phyloP scores from a whole-genome alignment of 1,140 invertebrate genomes.

The Metaphire vulgaris region DNA sequence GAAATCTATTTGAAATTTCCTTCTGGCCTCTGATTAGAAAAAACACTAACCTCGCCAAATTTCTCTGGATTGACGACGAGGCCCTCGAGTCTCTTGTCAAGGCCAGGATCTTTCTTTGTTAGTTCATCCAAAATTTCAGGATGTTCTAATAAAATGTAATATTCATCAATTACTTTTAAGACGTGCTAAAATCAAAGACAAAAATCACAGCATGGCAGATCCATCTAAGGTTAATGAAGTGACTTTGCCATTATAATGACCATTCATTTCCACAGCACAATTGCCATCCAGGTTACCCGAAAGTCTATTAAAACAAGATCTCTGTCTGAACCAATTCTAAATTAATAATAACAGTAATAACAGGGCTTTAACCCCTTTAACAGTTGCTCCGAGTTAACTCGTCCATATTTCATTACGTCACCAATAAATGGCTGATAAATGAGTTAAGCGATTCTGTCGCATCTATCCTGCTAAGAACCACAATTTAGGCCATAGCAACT shows the following conservation, averaged over 20 bases:
- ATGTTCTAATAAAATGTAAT: conserved; percentile 3
- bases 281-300: background rate
- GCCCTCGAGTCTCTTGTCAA: conserved; percentile 4
- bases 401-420: too few relatives aligned
- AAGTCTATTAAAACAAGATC: too few relatives aligned
- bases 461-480: too few relatives aligned
- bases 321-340: too few relatives aligned
- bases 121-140: background rate
- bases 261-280: background rate
- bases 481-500: too few relatives aligned
- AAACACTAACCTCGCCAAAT: conserved; percentile 7
- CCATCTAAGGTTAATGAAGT: background rate
- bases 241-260: background rate
- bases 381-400: too few relatives aligned
- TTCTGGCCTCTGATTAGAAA: too few relatives aligned
- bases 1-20: too few relatives aligned
- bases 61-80: background rate
- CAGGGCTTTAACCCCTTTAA: too few relatives aligned
- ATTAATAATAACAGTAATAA: too few relatives aligned
- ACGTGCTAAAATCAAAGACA: background rate
- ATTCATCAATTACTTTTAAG: background rate
- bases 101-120: background rate
- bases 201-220: background rate
- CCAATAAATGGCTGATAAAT: too few relatives aligned
- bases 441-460: too few relatives aligned